Evolutionary conservation across 2,888 invertebrate genomes (phyloP), one percentile per base, ranked within the genome.

Genomic region (Chalcosyrphus nemorum): DNA sequence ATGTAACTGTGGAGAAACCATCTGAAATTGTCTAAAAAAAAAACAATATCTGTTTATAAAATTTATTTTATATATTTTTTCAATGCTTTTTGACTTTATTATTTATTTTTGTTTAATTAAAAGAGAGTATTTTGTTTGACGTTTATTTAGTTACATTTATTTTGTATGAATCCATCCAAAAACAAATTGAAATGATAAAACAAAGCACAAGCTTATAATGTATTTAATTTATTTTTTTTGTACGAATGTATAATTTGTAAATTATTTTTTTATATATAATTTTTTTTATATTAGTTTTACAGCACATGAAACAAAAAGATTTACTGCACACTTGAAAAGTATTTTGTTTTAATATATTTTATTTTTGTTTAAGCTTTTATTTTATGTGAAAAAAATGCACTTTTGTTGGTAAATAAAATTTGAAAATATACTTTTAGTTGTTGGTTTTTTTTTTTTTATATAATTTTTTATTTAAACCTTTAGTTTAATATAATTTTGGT

Each of bases 1-100:
- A 88, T 71, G 86, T 87, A 38, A 88, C 88, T 81, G 89, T 88
- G 76, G 89, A 89, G 82, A 88, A 87, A 87, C 87, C 88, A 80
- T 88, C 90, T 86, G 80, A 84, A 74, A 70, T 70, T 70, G 70
- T 84, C 70, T 80, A 70, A 78, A 56, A n/a, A 47, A 47, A 32
- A 35, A 11, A 4, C 19, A 3, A 45, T 35, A 21, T 11, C 35
- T 35, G 9, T 27, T 27, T 11, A 66, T 27, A 19, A 13, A 45
- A n/a, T 38, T 35, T 56, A 41, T 13, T 17, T 47, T 65, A 38
- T 29, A 21, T 54, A 17, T 56, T 41, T 17, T 52, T 65, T 56
- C 52, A 72, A 54, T 70, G 70, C 32, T 75, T 81, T 19, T 43
- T 68, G 56, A 56, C n/a, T 47, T 50, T 24, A 52, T 41, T 45